Percentiles rank a stretch among this genome's conserved stretches.
Conservation (phyloP, 2,888 invertebrate species). For the Ryuthela nishihirai region DNA sequence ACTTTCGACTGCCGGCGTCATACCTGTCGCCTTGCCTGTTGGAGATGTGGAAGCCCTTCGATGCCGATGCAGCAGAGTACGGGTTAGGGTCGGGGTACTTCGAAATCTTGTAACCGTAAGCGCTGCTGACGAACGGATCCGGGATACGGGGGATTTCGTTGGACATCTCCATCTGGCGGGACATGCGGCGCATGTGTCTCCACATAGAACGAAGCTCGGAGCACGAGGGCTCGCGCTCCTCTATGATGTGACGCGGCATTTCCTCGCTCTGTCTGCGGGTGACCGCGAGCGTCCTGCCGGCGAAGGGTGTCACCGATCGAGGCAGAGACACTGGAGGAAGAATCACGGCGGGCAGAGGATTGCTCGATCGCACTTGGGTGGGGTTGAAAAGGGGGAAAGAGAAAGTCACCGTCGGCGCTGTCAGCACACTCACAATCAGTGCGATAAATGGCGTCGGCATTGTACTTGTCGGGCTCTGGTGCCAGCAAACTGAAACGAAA, state of each 20-base stretch:
- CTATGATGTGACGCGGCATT: conserved; percentile 2
- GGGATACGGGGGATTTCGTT: conserved; percentile 66
- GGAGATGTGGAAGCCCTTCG: conserved; percentile 15
- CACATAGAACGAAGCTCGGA: conserved; percentile 86
- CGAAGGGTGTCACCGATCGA: too few species aligned
- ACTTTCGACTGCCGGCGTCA: not conserved
- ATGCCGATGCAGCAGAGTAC: conserved; percentile 15
- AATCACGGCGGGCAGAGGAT: too few species aligned
- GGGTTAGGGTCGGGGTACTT: conserved; percentile 32
- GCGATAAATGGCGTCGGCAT: too few species aligned
- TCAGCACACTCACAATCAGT: too few species aligned
- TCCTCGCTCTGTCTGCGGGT: conserved; percentile 28
- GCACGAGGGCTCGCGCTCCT: conserved; percentile 67
- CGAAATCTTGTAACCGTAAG: conserved; percentile 28
- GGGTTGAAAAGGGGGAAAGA: too few species aligned
- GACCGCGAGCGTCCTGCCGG: conserved; percentile 21
- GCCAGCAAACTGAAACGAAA: too few species aligned
- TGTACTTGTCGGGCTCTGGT: too few species aligned
- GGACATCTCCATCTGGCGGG: conserved; percentile 77
- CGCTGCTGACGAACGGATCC: conserved; percentile 60
- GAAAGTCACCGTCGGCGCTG: too few species aligned
- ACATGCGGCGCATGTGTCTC: conserved; percentile 84
- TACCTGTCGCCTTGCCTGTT: conserved; percentile 15
- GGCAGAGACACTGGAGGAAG: too few species aligned
- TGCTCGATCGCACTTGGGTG: too few species aligned